phyloP scores from a whole-genome alignment of 2,888 invertebrate species.

The Oligia latruncula region DNA sequence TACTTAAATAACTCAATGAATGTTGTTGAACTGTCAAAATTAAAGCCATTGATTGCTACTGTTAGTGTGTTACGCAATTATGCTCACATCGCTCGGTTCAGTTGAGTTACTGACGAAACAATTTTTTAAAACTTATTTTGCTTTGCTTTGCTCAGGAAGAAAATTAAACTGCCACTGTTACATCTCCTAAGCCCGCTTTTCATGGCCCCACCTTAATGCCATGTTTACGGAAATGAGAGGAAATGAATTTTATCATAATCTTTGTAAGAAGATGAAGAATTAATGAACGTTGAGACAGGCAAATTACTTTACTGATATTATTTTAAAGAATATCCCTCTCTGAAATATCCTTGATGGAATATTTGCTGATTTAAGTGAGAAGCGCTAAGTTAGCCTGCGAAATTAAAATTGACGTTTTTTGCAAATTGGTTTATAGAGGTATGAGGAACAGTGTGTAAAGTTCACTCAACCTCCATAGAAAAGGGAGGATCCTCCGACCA shows the following conservation, averaged over 20 bases:
- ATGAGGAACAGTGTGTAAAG: too few relatives aligned
- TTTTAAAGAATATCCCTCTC: conserved; percentile 52
- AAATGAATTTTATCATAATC: conserved; percentile 63
- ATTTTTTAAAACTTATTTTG: too few relatives aligned
- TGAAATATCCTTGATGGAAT: conserved; percentile 56
- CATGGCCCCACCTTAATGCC: conserved; percentile 19
- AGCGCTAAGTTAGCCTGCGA: not conserved
- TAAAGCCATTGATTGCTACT: too few relatives aligned
- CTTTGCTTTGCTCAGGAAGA: too few relatives aligned
- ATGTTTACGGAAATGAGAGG: conserved; percentile 50
- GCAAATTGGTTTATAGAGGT: not conserved
- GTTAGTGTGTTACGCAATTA: too few relatives aligned
- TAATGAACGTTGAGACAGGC: conserved; percentile 60
- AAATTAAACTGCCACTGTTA: not conserved
- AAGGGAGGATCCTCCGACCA: too few relatives aligned
- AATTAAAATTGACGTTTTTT: not conserved
- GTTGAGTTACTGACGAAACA: too few relatives aligned
- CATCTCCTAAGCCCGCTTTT: not conserved
- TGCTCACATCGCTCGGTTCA: too few relatives aligned
- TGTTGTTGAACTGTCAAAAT: too few relatives aligned
- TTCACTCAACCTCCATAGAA: too few relatives aligned
- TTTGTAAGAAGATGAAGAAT: conserved; percentile 60
- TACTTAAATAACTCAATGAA: too few relatives aligned
- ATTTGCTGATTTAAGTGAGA: conserved; percentile 20
- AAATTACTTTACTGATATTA: conserved; percentile 59